phyloP scores from a whole-genome alignment of 2,888 invertebrate species.

The Pinctada fucata region DNA sequence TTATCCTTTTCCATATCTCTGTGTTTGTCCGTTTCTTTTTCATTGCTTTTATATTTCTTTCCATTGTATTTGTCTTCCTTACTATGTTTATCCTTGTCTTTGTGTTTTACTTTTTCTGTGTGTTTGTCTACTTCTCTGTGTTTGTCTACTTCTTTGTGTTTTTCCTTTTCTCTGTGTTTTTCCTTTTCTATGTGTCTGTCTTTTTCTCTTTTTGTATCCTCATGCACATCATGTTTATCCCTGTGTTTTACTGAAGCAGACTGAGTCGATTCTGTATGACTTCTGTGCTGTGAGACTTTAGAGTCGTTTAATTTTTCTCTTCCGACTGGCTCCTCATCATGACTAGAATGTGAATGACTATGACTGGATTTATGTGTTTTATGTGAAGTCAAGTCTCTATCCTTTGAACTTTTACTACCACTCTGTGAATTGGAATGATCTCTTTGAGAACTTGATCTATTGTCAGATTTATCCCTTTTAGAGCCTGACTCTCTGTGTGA shows the following conservation, averaged over 20 bases:
- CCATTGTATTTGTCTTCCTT: neutral
- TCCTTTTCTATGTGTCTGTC: neutral
- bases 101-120: neutral
- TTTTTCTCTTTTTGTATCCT: neutral
- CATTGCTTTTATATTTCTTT: neutral
- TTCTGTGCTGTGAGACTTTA: neutral
- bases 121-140: neutral
- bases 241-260: too few species aligned
- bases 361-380: neutral
- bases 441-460: neutral
- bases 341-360: neutral
- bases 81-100: neutral
- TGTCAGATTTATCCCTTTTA: conserved; percentile 2
- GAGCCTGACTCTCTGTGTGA: conserved; percentile 4
- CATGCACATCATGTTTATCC: neutral
- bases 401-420: neutral
- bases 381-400: neutral
- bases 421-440: neutral
- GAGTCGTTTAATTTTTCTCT: neutral
- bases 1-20: conserved; percentile 3
- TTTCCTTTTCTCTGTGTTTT: too few species aligned
- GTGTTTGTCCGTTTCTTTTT: conserved; percentile 10
- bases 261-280: neutral
- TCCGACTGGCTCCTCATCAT: neutral
- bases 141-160: neutral